A percentile compares a stretch with the other conserved stretches of the same genome.
phyloP scores from a whole-genome alignment of 2,797 vertebrate species.

The Gymnoscopelus braueri region DNA sequence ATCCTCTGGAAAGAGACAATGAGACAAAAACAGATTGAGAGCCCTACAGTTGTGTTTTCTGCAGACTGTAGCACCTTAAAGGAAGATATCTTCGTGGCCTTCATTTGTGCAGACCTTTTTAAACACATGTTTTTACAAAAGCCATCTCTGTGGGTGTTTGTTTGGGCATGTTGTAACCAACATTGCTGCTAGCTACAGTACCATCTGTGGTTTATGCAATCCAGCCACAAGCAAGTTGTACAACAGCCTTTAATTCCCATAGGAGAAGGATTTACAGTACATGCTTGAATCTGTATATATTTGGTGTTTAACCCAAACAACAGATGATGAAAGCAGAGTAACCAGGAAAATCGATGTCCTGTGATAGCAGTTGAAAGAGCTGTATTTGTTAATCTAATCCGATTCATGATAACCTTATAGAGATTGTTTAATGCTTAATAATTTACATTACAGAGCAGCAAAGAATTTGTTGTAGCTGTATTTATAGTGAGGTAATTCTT shows the following conservation, averaged over 20 bases:
- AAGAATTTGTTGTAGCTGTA: constrained; percentile 64
- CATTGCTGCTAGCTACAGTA: not conserved
- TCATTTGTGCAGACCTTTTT: constrained; percentile 10
- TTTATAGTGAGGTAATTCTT: constrained; percentile 7
- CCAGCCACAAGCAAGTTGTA: not conserved
- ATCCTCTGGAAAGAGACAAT: too few species aligned
- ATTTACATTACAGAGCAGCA: constrained; percentile 45
- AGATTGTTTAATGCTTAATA: not conserved
- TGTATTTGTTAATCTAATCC: not conserved
- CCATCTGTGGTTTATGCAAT: not conserved
- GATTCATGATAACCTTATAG: not conserved
- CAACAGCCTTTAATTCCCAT: too few species aligned
- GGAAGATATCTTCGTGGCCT: constrained; percentile 15
- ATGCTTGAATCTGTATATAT: not conserved
- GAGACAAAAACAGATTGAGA: too few species aligned
- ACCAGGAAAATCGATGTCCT: not conserved
- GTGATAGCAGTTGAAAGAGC: not conserved
- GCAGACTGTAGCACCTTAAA: too few species aligned
- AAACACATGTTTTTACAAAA: too few species aligned
- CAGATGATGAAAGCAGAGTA: not conserved
- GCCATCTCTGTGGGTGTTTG: too few species aligned
- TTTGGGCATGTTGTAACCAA: not conserved
- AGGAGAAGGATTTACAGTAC: not conserved
- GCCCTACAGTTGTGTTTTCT: too few species aligned
- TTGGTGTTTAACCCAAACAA: not conserved